Percentiles rank a stretch among this genome's conserved stretches.
phyloP scores from a whole-genome alignment of 2,888 invertebrate genomes.

The Philereme transversata region DNA sequence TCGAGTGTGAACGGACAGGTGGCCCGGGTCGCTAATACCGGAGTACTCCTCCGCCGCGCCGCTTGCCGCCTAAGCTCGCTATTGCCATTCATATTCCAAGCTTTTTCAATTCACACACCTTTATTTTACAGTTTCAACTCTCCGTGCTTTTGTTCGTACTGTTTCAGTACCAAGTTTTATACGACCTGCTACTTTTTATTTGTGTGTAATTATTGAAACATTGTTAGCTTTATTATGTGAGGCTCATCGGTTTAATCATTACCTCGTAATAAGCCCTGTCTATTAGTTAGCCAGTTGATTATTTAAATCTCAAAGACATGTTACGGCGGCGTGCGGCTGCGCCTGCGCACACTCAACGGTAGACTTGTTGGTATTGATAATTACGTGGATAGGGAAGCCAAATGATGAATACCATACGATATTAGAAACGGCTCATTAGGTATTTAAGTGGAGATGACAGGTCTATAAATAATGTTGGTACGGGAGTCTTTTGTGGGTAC shows the following conservation, averaged over 20 bases:
- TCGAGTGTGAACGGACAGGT: constrained; percentile 76
- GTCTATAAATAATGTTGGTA: constrained; percentile 68
- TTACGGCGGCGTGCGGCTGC: constrained; percentile 28
- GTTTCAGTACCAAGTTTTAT: background rate
- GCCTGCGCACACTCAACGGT: constrained; percentile 25
- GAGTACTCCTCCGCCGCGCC: constrained; percentile 55
- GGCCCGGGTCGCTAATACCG: constrained; percentile 58
- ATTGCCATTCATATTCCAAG: constrained; percentile 6
- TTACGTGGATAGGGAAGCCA: constrained; percentile 69
- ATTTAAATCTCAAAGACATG: constrained; percentile 29
- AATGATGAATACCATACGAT: constrained; percentile 71
- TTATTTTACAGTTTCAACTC: constrained; percentile 5
- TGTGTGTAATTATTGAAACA: background rate
- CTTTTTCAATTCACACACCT: constrained; percentile 15
- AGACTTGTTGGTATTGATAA: constrained; percentile 57
- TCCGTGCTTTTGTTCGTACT: background rate
- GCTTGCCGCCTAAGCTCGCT: constrained; percentile 14
- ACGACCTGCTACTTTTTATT: background rate
- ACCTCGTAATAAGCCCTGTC: constrained; percentile 15
- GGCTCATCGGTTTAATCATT: constrained; percentile 11
- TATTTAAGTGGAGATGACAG: constrained; percentile 79
- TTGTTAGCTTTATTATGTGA: constrained; percentile 1
- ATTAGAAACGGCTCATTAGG: constrained; percentile 81
- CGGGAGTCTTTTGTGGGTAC: constrained; percentile 58
- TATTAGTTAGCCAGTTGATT: constrained; percentile 24